Evolutionary conservation across 1,140 invertebrate species (phyloP), one percentile per base, ranked within the genome.

Genomic region (Drosophila sulfurigaster): DNA sequence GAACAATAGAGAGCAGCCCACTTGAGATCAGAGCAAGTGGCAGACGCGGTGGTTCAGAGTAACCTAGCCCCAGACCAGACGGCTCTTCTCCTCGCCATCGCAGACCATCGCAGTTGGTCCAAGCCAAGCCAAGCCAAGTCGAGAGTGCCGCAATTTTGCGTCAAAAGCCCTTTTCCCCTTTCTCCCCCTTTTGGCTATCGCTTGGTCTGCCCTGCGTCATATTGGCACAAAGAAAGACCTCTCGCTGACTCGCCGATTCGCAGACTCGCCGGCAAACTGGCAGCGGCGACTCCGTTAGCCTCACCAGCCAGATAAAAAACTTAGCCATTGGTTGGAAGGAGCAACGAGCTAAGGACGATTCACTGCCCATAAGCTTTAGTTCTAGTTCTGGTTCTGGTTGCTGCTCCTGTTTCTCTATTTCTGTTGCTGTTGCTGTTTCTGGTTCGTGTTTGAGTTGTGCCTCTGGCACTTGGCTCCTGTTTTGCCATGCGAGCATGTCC

Each of bases 1-100:
- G 67, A 63, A 79, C 73, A 79, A 76, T 79, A 67, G 13, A 38
- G 52, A 75, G 82, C 82, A 82, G 85, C 73, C 78, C 82, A 86
- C 82, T 86, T 85, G 82, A 86, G 82, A 87, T 86, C 79, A 71
- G 82, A 78, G 82, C 76, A 87, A 86, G 81, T 83, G 81, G 68
- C 81, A 73, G 81, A 57, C 66, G 67, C 66, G 67, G 52, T 64
- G 66, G 51, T 54, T 48, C 65, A 60, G 56, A 28, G 56, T 45
- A 54, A 62, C 64, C 54, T 48, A 25, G 64, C 46, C 56, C 43
- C 43, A 52, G 25, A 4, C 49, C 25, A 48, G 25, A 52, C 1
- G 0, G 1, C 11, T n/a, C 25, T n/a, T 11, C 48, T 11, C 20
- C 4, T 11, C 30, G 1, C 5, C 8, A 16, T 6, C 52, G 30